Evolutionary conservation across 2,797 vertebrate genomes (phyloP), one percentile per base, ranked within the genome.

Genomic region (Ctenosaura bakeri): DNA sequence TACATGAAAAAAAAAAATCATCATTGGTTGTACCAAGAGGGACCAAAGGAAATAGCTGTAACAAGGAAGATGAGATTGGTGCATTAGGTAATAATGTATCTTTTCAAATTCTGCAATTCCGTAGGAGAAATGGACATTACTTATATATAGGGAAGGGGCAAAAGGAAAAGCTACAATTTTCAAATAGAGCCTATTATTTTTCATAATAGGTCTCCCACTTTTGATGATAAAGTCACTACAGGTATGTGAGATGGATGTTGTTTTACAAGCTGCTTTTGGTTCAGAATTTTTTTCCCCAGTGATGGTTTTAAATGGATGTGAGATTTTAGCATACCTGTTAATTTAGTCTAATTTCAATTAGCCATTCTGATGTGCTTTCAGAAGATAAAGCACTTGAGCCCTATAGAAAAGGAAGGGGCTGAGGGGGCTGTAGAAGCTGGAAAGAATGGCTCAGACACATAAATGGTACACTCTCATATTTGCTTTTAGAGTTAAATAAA

Each of bases 401-500:
- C 20, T 59, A 50, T 69, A 59, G 35, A 88, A 82, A 83, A 42
- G 18, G 50, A 66, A 83, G 59, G 52, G 12, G 12, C 29, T 59
- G 50, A 12, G 32, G 76, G 38, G 76, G 62, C n/a, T 83, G 59
- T 38, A 22, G 50, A 42, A 81, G n/a, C 24, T 42, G 0, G 32
- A 46, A 42, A 86, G 38, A 91, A 77, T 69, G 38, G 29, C 56
- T 62, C 64, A 54, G 24, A 73, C 54, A 22, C 24, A n/a, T 62
- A 74, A 88, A 59, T 73, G 29, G 50, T 35, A 3, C 46, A 83
- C 42, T 10, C 76, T 62, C 10, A 22, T 66, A 84, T 64, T 81
- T 80, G 74, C 87, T 88, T 95, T 85, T 32, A 42, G 86, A 86
- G 2, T 78, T 93, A 90, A 83, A 80, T 86, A 86, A 95, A 91